phyloP scores from a whole-genome alignment of 2,113 vertebrate species.

The Hystrix cristata region DNA sequence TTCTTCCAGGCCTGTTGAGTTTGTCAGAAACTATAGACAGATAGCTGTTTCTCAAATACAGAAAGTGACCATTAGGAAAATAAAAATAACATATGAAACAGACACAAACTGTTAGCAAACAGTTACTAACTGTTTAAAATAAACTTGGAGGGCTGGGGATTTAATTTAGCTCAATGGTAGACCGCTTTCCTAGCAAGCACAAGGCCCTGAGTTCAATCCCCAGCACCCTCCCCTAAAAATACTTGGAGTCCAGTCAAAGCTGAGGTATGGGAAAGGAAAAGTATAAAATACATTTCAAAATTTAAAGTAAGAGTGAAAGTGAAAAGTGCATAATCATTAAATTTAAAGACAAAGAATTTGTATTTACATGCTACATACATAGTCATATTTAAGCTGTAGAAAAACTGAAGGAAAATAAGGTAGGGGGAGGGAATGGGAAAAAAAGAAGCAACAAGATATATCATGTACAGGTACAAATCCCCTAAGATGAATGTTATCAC shows the following conservation, averaged over 20 bases:
- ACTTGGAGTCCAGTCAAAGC: not conserved
- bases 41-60: not conserved
- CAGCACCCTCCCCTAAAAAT: not conserved
- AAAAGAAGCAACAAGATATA: too few relatives aligned
- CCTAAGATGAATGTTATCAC: too few relatives aligned
- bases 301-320: conserved; percentile 15
- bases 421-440: too few relatives aligned
- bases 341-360: not conserved
- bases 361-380: not conserved
- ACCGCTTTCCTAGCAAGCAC: too few relatives aligned
- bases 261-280: not conserved
- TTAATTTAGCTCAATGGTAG: too few relatives aligned
- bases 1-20: not conserved
- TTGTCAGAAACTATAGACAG: not conserved
- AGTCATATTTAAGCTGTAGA: not conserved
- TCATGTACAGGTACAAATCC: too few relatives aligned
- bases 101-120: not conserved
- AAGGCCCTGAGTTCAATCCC: too few relatives aligned
- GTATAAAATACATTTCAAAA: not conserved
- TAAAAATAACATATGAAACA: not conserved
- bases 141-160: not conserved
- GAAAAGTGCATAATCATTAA: not conserved
- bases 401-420: not conserved
- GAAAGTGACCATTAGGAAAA: not conserved
- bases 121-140: not conserved